Percentiles rank a stretch among this genome's conserved stretches.
Evolutionary conservation across 2,888 invertebrate genomes (phyloP).

Genomic region (Chrysopilus asiliformis): DNA sequence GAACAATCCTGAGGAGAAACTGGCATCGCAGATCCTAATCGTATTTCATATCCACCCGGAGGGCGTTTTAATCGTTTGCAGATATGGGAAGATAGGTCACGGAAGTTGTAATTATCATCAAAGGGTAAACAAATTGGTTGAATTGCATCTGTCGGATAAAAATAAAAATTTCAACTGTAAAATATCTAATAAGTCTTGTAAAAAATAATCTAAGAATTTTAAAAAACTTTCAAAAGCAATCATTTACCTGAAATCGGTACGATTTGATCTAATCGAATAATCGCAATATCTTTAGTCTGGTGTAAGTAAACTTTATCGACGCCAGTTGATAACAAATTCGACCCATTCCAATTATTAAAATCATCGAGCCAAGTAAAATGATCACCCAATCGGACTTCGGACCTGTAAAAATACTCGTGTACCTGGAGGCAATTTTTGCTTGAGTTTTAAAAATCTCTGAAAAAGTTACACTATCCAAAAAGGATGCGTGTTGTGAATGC

Average conservation of each 20-base stretch:
- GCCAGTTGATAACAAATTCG: conserved; percentile 9
- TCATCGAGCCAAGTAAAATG: conserved; percentile 11
- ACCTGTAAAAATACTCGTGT: too few species aligned
- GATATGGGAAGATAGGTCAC: conserved; percentile 14
- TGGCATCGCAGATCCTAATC: conserved; percentile 9
- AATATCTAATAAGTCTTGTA: background rate
- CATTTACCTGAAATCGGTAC: conserved; percentile 13
- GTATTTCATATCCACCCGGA: conserved; percentile 1
- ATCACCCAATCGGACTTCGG: conserved; percentile 16
- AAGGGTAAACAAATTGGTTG: conserved; percentile 16
- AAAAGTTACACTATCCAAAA: conserved; percentile 16
- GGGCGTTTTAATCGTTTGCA: conserved; percentile 12
- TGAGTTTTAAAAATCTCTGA: background rate
- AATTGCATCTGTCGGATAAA: conserved; percentile 11
- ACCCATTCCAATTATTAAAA: conserved; percentile 7
- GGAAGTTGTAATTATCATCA: conserved; percentile 15
- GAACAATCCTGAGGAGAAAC: conserved; percentile 16
- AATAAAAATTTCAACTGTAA: background rate
- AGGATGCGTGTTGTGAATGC: conserved; percentile 16
- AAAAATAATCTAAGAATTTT: background rate
- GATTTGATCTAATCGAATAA: conserved; percentile 13
- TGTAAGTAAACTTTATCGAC: conserved; percentile 16
- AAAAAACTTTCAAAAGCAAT: background rate
- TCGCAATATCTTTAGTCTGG: conserved; percentile 16
- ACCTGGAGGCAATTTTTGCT: too few species aligned